Conservation (phyloP, 2,113 vertebrate genomes). For the Cygnus atratus region DNA sequence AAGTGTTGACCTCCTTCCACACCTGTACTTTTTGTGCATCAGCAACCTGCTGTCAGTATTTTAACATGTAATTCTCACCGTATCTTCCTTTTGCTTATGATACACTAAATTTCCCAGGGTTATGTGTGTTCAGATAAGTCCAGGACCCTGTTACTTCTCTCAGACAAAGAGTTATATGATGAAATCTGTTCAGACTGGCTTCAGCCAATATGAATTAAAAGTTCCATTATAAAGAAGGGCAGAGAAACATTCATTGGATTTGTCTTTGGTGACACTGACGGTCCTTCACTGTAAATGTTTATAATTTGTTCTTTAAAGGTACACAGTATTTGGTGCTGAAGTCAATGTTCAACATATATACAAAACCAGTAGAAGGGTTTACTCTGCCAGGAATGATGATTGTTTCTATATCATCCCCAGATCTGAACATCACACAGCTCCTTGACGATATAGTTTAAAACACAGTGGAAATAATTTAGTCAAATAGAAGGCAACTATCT, state of each 20-base stretch:
- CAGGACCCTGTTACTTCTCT: not conserved
- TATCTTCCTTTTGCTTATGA: not conserved
- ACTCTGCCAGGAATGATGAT: not conserved
- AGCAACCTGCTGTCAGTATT: not conserved
- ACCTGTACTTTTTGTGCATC: not conserved
- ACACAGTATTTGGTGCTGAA: not conserved
- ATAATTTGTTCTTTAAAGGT: not conserved
- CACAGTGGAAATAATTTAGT: not conserved
- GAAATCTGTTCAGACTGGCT: not conserved
- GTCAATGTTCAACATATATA: not conserved
- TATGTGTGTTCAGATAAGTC: not conserved
- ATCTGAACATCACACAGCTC: not conserved
- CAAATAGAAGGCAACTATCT: not conserved
- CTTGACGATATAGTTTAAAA: not conserved
- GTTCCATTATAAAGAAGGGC: not conserved
- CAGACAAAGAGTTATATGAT: not conserved
- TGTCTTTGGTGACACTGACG: not conserved
- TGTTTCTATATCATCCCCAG: not conserved
- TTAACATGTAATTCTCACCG: not conserved
- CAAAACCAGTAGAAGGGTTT: not conserved
- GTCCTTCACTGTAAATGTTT: not conserved
- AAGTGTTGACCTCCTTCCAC: not conserved
- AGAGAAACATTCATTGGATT: not conserved
- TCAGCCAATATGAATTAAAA: not conserved
- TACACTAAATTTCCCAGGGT: not conserved